Base-by-base conservation (phyloP, 2,113 vertebrate genomes). In the Vidua chalybeata region DNA sequence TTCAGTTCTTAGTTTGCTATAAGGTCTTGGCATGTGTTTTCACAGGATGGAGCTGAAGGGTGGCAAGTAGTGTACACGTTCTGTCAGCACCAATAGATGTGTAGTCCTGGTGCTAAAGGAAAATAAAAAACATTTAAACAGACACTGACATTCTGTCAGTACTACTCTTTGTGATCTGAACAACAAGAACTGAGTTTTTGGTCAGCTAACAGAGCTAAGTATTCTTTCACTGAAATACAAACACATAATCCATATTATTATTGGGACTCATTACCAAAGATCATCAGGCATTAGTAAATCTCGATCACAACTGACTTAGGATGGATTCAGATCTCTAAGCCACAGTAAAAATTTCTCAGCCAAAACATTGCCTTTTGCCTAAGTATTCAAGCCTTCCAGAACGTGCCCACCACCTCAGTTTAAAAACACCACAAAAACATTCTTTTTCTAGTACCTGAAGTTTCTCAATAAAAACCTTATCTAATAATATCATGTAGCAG, bases 391-490 rank as follows among this genome's bases (percentile, higher is more conserved):
- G 15, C 17, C 21, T 48, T 45, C 17, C 37, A 75, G 24, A 61
- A 72, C 45, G 48, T 13, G 9, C 41, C 24, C 43, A 88, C 51
- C n/a, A 58, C 61, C 10, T 82, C 69, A 51, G 76, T 82, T 62
- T 37, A 43, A 16, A 28, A 48, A 59, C 5, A 75, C 8, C 11
- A 26, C 11, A 4, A 66, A 49, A 46, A 0, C 14, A 48, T 30
- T 55, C 13, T 76, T 96, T 96, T 92, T 84, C 84, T 81, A 83
- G 84, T 82, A 95, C 69, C 84, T 48, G 56, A 93, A 81, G 45
- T 54, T 84, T 68, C 95, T 82, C 78, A 86, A 74, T 81, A 84
- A 95, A 97, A 95, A 59, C 45, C 73, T 91, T 72, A 96, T 89
- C 85, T 31, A 90, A 95, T 92, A 89, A 96, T 91, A 91, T 52